Base-by-base conservation (phyloP, 1,140 invertebrate genomes). In the Pogonomyrmex californicus region DNA sequence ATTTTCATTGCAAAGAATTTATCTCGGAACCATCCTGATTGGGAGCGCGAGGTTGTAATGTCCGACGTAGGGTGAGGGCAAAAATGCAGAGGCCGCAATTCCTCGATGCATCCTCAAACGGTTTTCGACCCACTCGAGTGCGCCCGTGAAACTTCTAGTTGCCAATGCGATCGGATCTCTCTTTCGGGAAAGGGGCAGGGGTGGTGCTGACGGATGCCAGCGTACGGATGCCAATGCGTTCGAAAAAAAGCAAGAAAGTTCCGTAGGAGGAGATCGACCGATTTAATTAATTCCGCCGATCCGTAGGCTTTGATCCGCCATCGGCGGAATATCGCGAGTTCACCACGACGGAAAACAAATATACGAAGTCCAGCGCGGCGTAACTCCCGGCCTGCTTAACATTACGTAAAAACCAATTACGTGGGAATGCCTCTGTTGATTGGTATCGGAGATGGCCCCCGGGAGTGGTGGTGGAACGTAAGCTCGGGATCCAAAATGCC, bases 361-460 rank as follows among this genome's bases (percentile, higher is more conserved):
- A 85, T 88, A 88, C 90, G 91, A 82, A 88, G 77, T 81, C 63
- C 77, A 36, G 7, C 33, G 73, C 51, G 56, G 76, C 70, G 71
- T 78, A 71, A 75, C 62, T 88, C 87, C 86, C 87, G 88, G 54
- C 89, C 91, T 93, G 92, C 92, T 93, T 93, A 93, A 91, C 93
- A 93, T 93, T 91, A 91, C 92, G 92, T 92, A 93, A 93, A 94
- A 94, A 93, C 91, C 92, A 94, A 94, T 94, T 93, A 93, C 91
- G 90, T 87, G 89, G 90, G 91, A 91, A 93, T 93, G 86, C 89
- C 60, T 91, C 86, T 91, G 91, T 91, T 90, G 91, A 91, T 91
- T 88, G 90, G 83, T 76, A 91, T 88, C 79, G 89, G 82, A 90
- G 90, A 91, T 91, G 91, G 87, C 91, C 87, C 87, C 70, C 87